phyloP scores from a whole-genome alignment of 64 coral and sea anemone species.

The Montipora cactus region DNA sequence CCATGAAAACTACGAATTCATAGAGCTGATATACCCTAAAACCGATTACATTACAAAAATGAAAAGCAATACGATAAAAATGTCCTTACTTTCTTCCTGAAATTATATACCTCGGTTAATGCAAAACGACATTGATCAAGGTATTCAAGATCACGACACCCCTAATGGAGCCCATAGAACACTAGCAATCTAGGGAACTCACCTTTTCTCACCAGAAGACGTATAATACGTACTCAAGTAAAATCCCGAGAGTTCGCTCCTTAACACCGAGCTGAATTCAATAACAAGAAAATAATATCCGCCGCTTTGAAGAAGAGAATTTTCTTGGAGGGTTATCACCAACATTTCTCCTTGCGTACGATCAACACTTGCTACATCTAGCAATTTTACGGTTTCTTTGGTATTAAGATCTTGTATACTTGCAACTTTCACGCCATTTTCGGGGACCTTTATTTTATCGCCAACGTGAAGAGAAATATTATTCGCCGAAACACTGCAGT shows the following conservation, averaged over 20 bases:
- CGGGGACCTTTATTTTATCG: background rate
- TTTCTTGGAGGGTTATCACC: background rate
- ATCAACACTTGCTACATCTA: background rate
- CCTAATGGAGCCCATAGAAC: too few species aligned
- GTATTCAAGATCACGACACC: background rate
- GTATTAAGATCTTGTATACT: background rate
- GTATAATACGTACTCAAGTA: slow-evolving; percentile 36
- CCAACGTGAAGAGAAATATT: slow-evolving; percentile 47
- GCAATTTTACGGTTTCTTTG: background rate
- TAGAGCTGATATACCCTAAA: too few species aligned
- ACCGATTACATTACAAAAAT: too few species aligned
- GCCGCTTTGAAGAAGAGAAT: background rate
- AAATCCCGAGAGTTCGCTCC: slow-evolving; percentile 26
- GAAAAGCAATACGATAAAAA: too few species aligned
- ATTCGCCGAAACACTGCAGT: background rate
- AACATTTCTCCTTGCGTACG: slow-evolving; percentile 12
- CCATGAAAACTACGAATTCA: too few species aligned
- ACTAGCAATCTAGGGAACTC: background rate
- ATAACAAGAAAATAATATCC: slow-evolving; percentile 24
- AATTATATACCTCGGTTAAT: background rate
- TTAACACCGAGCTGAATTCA: slow-evolving; percentile 12
- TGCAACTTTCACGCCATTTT: background rate
- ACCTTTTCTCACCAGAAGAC: slow-evolving; percentile 22
- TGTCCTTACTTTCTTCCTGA: background rate
- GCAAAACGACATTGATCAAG: too few species aligned